Conservation (phyloP, 2,113 vertebrate genomes). For the Stercorarius parasiticus region DNA sequence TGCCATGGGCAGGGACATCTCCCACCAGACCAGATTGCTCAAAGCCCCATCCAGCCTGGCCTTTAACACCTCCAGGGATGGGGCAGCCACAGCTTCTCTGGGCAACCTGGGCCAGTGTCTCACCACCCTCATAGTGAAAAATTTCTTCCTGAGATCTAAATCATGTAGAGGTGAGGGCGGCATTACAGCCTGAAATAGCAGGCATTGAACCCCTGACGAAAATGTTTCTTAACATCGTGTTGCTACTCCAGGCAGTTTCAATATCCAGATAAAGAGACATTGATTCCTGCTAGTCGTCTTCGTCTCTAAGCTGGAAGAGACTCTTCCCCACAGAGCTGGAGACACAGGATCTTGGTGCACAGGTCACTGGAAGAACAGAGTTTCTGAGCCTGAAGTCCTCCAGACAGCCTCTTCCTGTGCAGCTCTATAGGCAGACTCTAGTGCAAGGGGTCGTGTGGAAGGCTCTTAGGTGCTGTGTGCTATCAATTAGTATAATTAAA, state of each 20-base stretch:
- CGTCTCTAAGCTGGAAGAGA: background rate
- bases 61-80: background rate
- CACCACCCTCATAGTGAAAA: background rate
- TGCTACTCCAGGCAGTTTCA: background rate
- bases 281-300: background rate
- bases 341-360: background rate
- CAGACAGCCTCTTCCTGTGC: background rate
- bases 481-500: background rate
- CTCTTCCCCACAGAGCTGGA: background rate
- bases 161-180: background rate
- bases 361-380: background rate
- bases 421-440: background rate
- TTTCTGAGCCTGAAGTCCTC: background rate
- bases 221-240: background rate
- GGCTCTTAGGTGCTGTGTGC: background rate
- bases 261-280: background rate
- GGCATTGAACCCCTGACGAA: fast-evolving
- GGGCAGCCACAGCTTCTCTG: background rate
- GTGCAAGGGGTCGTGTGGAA: background rate
- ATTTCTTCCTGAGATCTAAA: background rate
- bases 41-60: background rate
- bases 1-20: background rate
- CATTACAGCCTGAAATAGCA: background rate
- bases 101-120: background rate
- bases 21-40: background rate